Conservation (phyloP, 2,113 vertebrate species). For the Pteruthius melanotis region DNA sequence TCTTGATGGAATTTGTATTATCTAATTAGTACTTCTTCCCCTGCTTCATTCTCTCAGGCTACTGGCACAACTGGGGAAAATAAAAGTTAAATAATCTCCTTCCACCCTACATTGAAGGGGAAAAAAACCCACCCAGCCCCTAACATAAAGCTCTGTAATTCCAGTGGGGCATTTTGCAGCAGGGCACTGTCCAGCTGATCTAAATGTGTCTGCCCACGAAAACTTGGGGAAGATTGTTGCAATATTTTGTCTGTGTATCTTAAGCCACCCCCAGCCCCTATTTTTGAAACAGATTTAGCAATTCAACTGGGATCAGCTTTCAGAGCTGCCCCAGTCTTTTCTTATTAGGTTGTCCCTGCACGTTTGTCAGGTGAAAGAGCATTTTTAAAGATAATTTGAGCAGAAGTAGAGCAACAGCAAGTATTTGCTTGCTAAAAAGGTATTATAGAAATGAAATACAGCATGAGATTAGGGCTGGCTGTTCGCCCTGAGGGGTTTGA, state of each 20-base stretch:
- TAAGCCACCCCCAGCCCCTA: not conserved
- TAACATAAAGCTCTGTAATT: not conserved
- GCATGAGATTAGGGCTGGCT: not conserved
- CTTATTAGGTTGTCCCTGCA: not conserved
- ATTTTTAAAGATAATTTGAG: not conserved
- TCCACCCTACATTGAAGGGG: fast-evolving
- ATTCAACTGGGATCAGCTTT: not conserved
- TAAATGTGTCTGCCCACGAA: not conserved
- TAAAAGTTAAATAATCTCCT: not conserved
- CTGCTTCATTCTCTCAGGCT: not conserved
- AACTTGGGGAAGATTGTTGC: not conserved
- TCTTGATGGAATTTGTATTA: not conserved
- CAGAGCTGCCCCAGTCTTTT: not conserved
- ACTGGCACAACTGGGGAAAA: not conserved
- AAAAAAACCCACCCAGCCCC: not conserved
- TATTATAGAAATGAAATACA: constrained; percentile 29
- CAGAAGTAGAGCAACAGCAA: not conserved
- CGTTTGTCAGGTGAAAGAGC: not conserved
- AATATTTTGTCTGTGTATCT: not conserved
- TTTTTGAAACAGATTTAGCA: not conserved
- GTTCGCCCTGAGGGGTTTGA: not conserved
- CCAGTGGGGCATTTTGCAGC: not conserved
- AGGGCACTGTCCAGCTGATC: not conserved
- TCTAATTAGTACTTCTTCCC: not conserved
- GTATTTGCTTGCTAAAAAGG: constrained; percentile 19